A percentile compares a stretch with the other conserved stretches of the same genome.
phyloP scores from a whole-genome alignment of 2,888 invertebrate species.

The Tromatobia lineatoria region DNA sequence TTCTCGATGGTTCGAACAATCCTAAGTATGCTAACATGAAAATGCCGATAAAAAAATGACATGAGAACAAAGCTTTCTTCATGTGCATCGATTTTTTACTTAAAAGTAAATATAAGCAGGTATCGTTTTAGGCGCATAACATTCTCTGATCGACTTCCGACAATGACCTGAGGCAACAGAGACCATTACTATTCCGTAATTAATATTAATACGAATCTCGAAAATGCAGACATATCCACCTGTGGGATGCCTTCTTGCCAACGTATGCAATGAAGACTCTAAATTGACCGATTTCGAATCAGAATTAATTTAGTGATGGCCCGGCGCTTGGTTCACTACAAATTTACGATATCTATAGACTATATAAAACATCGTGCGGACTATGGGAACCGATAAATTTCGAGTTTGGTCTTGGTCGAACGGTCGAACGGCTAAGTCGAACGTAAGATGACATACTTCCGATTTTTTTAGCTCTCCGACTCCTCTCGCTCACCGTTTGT shows the following conservation, averaged over 20 bases:
- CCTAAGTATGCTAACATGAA: too few relatives aligned
- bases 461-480: slow-evolving; percentile 38
- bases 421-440: slow-evolving; percentile 68
- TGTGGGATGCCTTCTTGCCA: background rate
- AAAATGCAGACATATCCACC: background rate
- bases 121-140: background rate
- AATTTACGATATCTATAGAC: background rate
- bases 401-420: slow-evolving; percentile 56
- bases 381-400: slow-evolving; percentile 47
- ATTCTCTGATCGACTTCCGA: background rate
- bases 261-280: background rate
- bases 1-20: too few relatives aligned
- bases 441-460: slow-evolving; percentile 78
- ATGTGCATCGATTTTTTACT: too few relatives aligned
- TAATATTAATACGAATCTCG: background rate
- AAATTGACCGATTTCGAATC: background rate
- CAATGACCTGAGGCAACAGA: background rate
- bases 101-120: too few relatives aligned
- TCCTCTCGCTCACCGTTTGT: slow-evolving; percentile 14
- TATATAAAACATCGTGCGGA: background rate
- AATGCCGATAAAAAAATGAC: too few relatives aligned
- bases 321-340: background rate
- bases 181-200: background rate
- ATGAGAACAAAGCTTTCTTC: too few relatives aligned
- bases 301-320: background rate